phyloP scores from a whole-genome alignment of 2,888 invertebrate genomes.

The Piscicola geometra region DNA sequence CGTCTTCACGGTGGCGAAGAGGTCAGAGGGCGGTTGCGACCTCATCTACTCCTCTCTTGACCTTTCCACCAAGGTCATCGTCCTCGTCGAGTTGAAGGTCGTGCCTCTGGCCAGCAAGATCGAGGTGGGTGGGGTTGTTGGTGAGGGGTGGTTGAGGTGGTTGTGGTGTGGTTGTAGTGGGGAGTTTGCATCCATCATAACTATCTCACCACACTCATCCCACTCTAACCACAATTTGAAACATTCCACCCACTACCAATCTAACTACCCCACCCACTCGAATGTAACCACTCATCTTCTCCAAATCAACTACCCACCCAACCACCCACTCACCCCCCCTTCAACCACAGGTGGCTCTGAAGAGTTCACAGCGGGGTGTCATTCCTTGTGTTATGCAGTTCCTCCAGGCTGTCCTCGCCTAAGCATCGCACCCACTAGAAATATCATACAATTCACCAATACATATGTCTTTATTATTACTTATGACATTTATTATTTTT shows the following conservation, averaged over 20 bases:
- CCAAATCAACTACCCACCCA: no score
- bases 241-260: no score
- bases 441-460: no score
- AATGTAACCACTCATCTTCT: no score
- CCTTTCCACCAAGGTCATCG: conserved; percentile 93
- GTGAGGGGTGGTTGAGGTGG: no score
- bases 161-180: no score
- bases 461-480: neutral
- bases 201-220: neutral
- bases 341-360: neutral
- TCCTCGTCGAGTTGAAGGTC: conserved; percentile 87
- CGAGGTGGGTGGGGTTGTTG: conserved; percentile 41
- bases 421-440: no score
- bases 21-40: conserved; percentile 97
- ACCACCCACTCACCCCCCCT: no score
- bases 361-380: neutral
- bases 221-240: no score
- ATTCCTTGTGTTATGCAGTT: neutral
- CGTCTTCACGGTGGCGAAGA: conserved; percentile 95
- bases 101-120: conserved; percentile 88
- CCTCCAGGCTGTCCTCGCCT: neutral
- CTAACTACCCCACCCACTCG: no score
- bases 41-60: conserved; percentile 97
- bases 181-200: neutral
- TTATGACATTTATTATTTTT: neutral